Base-by-base conservation (phyloP, 2,797 vertebrate genomes). In the Serranus cabrilla region DNA sequence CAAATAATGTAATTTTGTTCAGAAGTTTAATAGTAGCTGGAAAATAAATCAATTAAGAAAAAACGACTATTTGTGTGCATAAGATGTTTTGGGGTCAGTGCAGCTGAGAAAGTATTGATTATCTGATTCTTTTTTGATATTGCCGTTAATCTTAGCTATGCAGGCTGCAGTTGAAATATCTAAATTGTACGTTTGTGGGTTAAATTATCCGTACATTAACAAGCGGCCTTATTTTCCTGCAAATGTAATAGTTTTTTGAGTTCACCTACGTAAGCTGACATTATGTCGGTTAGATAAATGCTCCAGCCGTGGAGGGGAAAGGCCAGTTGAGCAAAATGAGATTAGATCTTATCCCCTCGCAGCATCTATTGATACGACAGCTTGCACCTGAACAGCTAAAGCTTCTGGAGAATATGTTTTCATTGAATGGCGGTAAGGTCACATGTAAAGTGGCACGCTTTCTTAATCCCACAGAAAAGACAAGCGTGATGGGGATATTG, bases 331-430 rank as follows among this genome's bases (percentile, higher is more conserved):
- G 70, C 43, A 90, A 94, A 96, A 95, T 76, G 87, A 96, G 95
- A 94, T 94, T 95, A 97, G 96, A 96, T 96, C 91, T 95, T 96
- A 96, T 96, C 96, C 71, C 55, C 23, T 0, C 0, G 37, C 34
- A 71, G 54, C 71, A 70, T 90, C 90, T 91, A 92, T 95, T 94
- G 92, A 94, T 92, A 90, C 81, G 87, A 92, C 93, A 91, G 92
- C 90, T 87, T 90, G 93, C 82, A 89, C 81, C 88, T 91, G 93
- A 93, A 94, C 91, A 87, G 89, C 93, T 94, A 91, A 95, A 93
- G 83, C 92, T 92, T 82, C 88, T 68, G 68, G 77, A 78, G 86
- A 93, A 87, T 90, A 92, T 94, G 93, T 93, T 94, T 93, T 93
- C 69, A 7, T 77, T 76, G 64, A 88, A 88, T 85, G 78, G 85